Conservation (phyloP, 2,797 vertebrate species). For the Anguilla megastoma region DNA sequence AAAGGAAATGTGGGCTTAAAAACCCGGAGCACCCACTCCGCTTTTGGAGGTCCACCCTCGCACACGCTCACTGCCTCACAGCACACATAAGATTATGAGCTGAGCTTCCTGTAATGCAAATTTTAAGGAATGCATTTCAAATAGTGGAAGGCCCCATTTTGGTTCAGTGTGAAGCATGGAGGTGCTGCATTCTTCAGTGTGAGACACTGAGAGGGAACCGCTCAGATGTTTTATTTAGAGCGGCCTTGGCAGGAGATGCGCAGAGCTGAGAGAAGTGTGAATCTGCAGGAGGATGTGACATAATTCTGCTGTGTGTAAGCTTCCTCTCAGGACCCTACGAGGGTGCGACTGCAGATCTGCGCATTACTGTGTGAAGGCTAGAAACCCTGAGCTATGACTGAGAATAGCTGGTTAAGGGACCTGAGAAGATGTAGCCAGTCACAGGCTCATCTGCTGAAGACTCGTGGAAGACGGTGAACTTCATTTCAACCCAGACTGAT, state of each 20-base stretch:
- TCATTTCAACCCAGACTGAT: background rate
- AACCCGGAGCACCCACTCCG: background rate
- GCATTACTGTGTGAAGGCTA: background rate
- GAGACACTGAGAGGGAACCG: background rate
- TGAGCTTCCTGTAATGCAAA: background rate
- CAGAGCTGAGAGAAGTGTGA: background rate
- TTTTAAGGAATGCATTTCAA: background rate
- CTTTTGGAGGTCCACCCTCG: background rate
- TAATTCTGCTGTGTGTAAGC: background rate
- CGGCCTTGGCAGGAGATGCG: background rate
- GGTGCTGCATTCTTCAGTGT: background rate
- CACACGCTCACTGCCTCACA: background rate
- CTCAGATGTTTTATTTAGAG: conserved; percentile 13
- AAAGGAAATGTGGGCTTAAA: background rate
- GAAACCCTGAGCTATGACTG: background rate
- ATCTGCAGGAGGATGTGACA: background rate
- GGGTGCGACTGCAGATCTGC: background rate
- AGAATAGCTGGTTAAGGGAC: background rate
- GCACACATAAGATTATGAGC: background rate
- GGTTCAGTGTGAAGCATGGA: background rate
- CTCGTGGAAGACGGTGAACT: background rate
- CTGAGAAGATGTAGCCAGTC: background rate
- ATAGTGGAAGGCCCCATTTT: background rate
- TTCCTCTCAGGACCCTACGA: background rate
- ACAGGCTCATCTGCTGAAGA: background rate